Evolutionary conservation across 1,140 invertebrate genomes (phyloP), one percentile per base, ranked within the genome.

Genomic region (Drosophila azteca): DNA sequence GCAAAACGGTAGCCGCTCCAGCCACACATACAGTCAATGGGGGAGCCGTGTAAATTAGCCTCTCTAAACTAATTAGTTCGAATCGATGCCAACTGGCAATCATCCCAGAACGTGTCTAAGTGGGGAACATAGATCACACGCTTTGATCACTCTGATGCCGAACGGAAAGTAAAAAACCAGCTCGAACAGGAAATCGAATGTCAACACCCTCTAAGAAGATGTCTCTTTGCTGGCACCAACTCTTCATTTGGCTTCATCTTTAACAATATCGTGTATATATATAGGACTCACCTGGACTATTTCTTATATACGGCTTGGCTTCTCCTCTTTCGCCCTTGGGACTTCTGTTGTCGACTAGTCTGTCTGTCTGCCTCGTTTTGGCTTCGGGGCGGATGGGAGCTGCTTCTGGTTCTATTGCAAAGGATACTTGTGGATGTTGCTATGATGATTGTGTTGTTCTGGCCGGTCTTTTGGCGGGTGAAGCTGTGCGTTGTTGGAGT

Each of bases 401-500:
- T 51, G 43, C 13, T 69, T 67, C 41, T 24, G 31, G n/a, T 29
- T 55, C 66, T 69, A 69, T 69, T 69, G 66, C 66, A 49, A 68
- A 11, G 35, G 35, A 39, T 13, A 13, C 35, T 39, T 63, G 70
- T 72, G 53, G 67, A 22, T 24, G 50, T 55, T 55, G 65, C 44
- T 61, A 31, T 72, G 65, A 78, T 62, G 53, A 45, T 57, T 52
- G 15, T 35, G 15, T 35, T 51, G 13, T 24, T 29, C 3, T 51
- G 35, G 35, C 35, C 35, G 35, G 35, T 59, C 17, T 46, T 63
- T 57, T 65, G 49, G 31, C 24, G 79, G 79, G 79, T 82, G 79
- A 78, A 76, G 79, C 69, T 78, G 41, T 68, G 73, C 79, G 79
- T 71, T 75, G 82, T 66, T 87, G 82, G 82, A 78, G 59, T 68